A percentile compares a stretch with the other conserved stretches of the same genome.
Evolutionary conservation across 2,797 vertebrate species (phyloP).

Genomic region (Lerista edwardsae): DNA sequence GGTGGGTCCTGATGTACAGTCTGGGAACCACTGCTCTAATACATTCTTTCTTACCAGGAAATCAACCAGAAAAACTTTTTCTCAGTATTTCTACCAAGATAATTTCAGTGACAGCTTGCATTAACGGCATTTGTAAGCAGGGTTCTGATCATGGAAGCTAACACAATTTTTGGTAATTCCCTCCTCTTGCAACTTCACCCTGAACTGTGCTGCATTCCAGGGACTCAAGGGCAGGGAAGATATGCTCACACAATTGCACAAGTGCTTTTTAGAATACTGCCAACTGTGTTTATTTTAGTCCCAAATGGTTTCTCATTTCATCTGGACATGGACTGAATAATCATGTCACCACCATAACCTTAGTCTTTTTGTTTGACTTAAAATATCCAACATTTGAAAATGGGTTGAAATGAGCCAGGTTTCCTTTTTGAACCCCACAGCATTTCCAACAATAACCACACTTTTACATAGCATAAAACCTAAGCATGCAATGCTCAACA

Average conservation of each 20-base stretch:
- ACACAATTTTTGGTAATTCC: too few species aligned
- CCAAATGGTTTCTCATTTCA: background rate
- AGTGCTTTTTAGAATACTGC: too few species aligned
- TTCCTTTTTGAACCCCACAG: constrained; percentile 73
- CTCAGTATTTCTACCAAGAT: background rate
- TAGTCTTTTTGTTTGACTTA: background rate
- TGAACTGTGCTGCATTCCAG: too few species aligned
- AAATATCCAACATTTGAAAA: constrained; percentile 38
- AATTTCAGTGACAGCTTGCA: constrained; percentile 4
- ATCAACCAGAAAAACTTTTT: background rate
- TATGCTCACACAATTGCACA: too few species aligned
- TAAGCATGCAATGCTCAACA: constrained; percentile 69
- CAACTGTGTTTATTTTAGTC: too few species aligned
- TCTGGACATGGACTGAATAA: background rate
- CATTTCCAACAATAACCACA: constrained; percentile 68
- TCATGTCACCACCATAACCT: constrained; percentile 15
- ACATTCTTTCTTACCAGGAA: background rate
- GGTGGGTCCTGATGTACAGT: too few species aligned
- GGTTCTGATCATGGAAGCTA: too few species aligned
- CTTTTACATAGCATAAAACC: constrained; percentile 67
- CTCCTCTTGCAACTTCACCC: too few species aligned
- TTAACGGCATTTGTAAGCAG: too few species aligned
- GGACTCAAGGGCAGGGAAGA: too few species aligned
- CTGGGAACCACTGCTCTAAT: too few species aligned
- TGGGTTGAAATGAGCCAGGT: constrained; percentile 67